phyloP scores from a whole-genome alignment of 2,797 vertebrate genomes.

The Coendou prehensilis region DNA sequence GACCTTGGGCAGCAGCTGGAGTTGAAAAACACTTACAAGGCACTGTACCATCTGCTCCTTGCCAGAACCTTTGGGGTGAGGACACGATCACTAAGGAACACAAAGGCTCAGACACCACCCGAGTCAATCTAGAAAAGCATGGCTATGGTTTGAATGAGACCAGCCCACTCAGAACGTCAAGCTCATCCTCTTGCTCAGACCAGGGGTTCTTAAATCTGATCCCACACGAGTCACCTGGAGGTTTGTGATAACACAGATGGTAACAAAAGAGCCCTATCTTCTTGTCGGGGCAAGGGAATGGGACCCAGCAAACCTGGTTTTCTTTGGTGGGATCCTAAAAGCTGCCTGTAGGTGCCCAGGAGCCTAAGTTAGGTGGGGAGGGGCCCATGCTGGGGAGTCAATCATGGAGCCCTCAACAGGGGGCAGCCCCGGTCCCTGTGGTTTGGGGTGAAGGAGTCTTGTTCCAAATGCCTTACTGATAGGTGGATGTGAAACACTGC shows the following conservation, averaged over 20 bases:
- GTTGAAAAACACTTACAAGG: background rate
- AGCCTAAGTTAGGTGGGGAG: background rate
- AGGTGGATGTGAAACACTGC: too few species aligned
- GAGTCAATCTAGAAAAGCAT: background rate
- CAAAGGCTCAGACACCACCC: background rate
- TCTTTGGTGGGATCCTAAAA: background rate
- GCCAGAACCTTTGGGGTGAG: background rate
- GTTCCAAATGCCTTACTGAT: background rate
- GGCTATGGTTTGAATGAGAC: background rate
- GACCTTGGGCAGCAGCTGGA: background rate
- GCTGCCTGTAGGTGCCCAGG: background rate
- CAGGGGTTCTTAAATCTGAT: background rate
- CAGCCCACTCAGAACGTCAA: background rate
- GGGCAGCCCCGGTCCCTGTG: rapidly evolving
- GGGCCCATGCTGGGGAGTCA: background rate
- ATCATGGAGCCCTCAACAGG: too few species aligned
- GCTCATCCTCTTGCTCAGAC: background rate
- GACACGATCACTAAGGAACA: background rate
- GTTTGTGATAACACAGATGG: background rate
- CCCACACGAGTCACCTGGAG: background rate
- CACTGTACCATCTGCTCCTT: background rate
- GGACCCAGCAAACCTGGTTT: background rate
- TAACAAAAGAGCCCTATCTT: background rate
- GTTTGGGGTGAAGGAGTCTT: background rate
- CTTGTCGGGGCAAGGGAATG: background rate